Evolutionary conservation across 2,113 vertebrate species (phyloP).

Genomic region (Chloropsis hardwickii): DNA sequence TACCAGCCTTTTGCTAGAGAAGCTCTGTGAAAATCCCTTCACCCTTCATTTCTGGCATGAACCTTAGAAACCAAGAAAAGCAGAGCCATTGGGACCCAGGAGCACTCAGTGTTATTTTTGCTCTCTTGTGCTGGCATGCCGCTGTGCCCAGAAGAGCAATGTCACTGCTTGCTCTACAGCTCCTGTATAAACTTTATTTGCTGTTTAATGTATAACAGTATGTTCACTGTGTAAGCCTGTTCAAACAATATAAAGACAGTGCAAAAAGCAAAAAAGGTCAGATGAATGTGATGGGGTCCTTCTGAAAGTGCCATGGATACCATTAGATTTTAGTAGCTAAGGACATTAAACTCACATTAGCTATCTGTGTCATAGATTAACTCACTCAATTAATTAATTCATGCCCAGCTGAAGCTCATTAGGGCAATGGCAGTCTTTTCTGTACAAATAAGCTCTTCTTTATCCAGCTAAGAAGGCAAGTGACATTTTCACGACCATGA

Average conservation of each 20-base stretch:
- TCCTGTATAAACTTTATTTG: not conserved
- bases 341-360: not conserved
- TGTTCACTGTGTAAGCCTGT: not conserved
- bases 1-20: not conserved
- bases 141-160: not conserved
- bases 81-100: not conserved
- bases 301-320: not conserved
- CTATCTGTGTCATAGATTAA: not conserved
- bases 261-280: not conserved
- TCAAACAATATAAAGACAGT: not conserved
- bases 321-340: not conserved
- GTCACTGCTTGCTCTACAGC: not conserved
- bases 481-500: not conserved
- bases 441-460: not conserved
- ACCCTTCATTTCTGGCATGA: not conserved
- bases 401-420: not conserved
- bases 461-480: not conserved
- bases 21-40: not conserved
- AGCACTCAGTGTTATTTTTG: not conserved
- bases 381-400: not conserved
- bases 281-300: not conserved
- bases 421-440: not conserved
- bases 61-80: not conserved
- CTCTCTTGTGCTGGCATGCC: not conserved
- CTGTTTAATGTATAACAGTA: conserved; percentile 29